Evolutionary conservation across 2,888 invertebrate genomes (phyloP), one percentile per base, ranked within the genome.

Genomic region (Pachymerium ferrugineum): DNA sequence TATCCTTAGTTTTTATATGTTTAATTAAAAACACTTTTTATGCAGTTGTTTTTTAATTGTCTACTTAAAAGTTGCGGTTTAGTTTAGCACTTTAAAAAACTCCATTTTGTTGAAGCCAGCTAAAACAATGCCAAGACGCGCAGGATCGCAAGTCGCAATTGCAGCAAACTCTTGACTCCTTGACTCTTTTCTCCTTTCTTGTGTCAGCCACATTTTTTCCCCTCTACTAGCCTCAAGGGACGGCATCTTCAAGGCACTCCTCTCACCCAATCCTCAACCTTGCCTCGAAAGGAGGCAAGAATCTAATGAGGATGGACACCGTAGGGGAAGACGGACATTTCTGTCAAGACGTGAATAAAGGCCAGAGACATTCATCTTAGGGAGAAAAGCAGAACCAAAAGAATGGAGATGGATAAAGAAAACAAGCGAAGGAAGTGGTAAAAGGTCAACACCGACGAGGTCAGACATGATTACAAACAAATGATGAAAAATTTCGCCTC

Each of bases 251-350:
- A 54, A 54, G 47, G 16, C 47, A 54, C 47, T 54, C 47, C 47
- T 54, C 47, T 54, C 47, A 54, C 47, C 47, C 47, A 54, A 54
- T 54, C 19, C 47, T 54, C 47, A 54, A 54, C 19, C 47, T 54
- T 54, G 22, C 47, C 47, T 54, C 47, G 22, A 54, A 54, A 54
- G 47, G 47, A 54, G 47, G 47, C 47, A 54, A 54, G 47, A 54
- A 54, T 54, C 47, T 54, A 54, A 54, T 54, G 47, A 54, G 47
- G 47, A 54, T 54, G 47, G 47, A 54, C 47, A 54, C 47, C 47
- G 22, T n/a, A 54, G 47, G 47, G 47, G 47, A 54, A 54, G 47
- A 54, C 19, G 47, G 47, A 54, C 47, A 54, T 54, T 54, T 22
- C 47, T 54, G 47, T 54, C 47, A 54, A 54, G 16, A 54, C 10